Percentiles rank a stretch among this genome's conserved stretches.
These are phyloP conservation scores for Eupithecia vulgata DNA, from an alignment of 2,888 invertebrate species.

Conservation along the genomic window DNA sequence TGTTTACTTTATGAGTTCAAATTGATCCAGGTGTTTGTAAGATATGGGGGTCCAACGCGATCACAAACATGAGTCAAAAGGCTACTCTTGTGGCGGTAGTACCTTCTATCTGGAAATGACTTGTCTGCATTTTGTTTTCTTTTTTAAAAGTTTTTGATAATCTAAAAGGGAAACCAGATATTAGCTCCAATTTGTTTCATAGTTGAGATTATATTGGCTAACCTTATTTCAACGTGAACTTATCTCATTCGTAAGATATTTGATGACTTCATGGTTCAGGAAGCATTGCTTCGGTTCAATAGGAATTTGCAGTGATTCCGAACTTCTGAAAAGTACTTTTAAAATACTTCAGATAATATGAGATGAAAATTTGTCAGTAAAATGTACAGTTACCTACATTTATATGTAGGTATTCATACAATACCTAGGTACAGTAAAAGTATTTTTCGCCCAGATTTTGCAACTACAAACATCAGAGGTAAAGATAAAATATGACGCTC, in stretches of 20 bases:
- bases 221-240: too few species aligned
- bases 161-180: too few species aligned
- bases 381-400: too few species aligned
- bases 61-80: not conserved
- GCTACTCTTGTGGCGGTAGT: not conserved
- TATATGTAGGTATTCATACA: not conserved
- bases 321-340: not conserved
- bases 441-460: not conserved
- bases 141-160: too few species aligned
- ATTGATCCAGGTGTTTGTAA: too few species aligned
- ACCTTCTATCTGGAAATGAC: not conserved
- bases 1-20: too few species aligned
- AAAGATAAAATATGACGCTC: not conserved
- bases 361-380: not conserved
- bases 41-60: not conserved
- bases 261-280: too few species aligned
- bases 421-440: not conserved
- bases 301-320: not conserved
- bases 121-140: not conserved
- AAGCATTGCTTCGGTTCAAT: too few species aligned
- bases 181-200: too few species aligned
- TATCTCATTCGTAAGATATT: too few species aligned
- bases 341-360: not conserved
- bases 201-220: too few species aligned
- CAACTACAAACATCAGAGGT: not conserved